Evolutionary conservation across 2,888 invertebrate species (phyloP).

Genomic region (Halocaridina rubra): DNA sequence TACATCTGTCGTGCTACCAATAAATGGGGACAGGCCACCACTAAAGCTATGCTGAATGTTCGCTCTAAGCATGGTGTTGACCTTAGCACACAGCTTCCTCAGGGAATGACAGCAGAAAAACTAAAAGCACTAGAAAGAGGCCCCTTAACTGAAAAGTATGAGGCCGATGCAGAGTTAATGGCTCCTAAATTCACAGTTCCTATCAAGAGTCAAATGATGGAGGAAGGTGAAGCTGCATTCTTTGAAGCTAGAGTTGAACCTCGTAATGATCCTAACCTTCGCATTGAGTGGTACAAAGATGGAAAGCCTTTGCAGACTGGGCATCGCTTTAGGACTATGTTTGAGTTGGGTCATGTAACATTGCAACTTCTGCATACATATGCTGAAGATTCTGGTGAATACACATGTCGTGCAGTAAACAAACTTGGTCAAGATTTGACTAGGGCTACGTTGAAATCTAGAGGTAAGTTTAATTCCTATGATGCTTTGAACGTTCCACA

Average conservation of each 20-base stretch:
- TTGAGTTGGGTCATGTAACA: conserved; percentile 94
- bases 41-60: conserved; percentile 76
- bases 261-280: conserved; percentile 89
- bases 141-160: conserved; percentile 74
- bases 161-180: conserved; percentile 74
- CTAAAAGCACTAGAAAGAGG: conserved; percentile 89
- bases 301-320: conserved; percentile 89
- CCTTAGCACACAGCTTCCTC: conserved; percentile 89
- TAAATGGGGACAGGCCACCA: conserved; percentile 92
- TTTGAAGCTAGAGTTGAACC: conserved; percentile 97
- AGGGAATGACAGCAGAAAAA: conserved; percentile 93
- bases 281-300: conserved; percentile 94
- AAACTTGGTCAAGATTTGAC: conserved; percentile 82
- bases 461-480: conserved; percentile 51
- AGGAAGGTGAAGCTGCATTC: conserved; percentile 91
- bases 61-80: conserved; percentile 77
- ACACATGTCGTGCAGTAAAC: conserved; percentile 90
- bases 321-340: conserved; percentile 90
- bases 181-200: conserved; percentile 84
- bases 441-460: conserved; percentile 60
- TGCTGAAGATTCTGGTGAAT: conserved; percentile 94
- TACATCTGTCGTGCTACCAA: conserved; percentile 94
- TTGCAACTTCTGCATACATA: conserved; percentile 93
- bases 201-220: conserved; percentile 84
- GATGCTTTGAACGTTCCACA: too few species aligned